A percentile compares a stretch with the other conserved stretches of the same genome.
phyloP scores from a whole-genome alignment of 2,888 invertebrate genomes.

The Stenodema calcarata region DNA sequence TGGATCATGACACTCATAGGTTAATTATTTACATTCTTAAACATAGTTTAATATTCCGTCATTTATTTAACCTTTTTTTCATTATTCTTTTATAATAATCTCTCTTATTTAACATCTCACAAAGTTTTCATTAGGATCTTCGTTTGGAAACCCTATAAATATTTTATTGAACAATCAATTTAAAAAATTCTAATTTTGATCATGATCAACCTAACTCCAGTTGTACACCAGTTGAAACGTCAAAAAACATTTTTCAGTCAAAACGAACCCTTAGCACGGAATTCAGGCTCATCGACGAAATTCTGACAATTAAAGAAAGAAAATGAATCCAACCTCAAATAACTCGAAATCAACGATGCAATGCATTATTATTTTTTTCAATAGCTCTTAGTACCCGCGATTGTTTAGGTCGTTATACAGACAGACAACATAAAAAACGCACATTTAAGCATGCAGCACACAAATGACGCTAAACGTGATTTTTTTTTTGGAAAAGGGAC shows the following conservation, averaged over 20 bases:
- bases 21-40: constrained; percentile 28
- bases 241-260: background rate
- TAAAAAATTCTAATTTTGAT: background rate
- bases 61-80: background rate
- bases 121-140: background rate
- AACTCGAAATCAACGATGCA: constrained; percentile 21
- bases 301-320: constrained; percentile 4
- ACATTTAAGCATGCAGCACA: constrained; percentile 45
- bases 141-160: no score
- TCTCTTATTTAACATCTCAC: background rate
- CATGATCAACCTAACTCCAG: background rate
- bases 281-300: background rate
- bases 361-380: constrained; percentile 21
- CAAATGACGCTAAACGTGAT: background rate
- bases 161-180: no score
- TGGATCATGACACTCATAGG: constrained; percentile 25
- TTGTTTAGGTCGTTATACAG: constrained; percentile 38
- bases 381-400: constrained; percentile 46
- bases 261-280: background rate
- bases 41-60: background rate
- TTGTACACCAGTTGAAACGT: no score
- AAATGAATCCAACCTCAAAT: background rate
- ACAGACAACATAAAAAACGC: constrained; percentile 11
- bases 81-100: background rate
- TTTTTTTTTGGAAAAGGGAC: background rate